Conservation (phyloP, 2,797 vertebrate species). For the Coregonus ussuriensis region DNA sequence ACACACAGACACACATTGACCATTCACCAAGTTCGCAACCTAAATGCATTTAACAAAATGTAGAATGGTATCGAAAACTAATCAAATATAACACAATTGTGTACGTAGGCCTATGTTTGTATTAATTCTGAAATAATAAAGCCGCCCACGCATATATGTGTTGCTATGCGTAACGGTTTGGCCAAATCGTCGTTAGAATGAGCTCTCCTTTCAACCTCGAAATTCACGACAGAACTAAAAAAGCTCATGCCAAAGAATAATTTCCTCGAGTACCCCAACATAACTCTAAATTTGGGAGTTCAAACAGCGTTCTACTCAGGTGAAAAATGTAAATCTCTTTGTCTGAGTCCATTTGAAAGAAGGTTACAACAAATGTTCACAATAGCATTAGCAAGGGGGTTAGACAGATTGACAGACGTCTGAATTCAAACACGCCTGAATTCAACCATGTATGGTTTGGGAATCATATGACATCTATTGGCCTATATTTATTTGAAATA, state of each 20-base stretch:
- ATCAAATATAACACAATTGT: neutral
- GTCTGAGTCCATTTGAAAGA: neutral
- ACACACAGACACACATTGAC: neutral
- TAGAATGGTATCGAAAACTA: too few relatives aligned
- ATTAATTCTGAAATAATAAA: neutral
- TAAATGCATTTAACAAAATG: slow-evolving; percentile 20
- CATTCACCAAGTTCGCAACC: slow-evolving; percentile 24
- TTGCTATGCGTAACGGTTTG: neutral
- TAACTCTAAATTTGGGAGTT: neutral
- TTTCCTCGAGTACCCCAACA: neutral
- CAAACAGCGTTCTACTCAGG: neutral
- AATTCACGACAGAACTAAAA: neutral
- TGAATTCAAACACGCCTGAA: neutral
- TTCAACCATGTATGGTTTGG: neutral
- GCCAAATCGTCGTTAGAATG: neutral
- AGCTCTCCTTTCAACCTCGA: neutral
- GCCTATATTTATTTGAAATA: neutral
- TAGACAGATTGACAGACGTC: neutral
- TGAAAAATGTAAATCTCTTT: slow-evolving; percentile 8
- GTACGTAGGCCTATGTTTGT: neutral
- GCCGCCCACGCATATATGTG: neutral
- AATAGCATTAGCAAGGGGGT: neutral
- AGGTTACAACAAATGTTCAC: neutral
- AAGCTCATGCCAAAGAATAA: slow-evolving; percentile 40
- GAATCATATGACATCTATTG: neutral